phyloP scores from a whole-genome alignment of 2,113 vertebrate genomes.

The Rhinogobius similis region DNA sequence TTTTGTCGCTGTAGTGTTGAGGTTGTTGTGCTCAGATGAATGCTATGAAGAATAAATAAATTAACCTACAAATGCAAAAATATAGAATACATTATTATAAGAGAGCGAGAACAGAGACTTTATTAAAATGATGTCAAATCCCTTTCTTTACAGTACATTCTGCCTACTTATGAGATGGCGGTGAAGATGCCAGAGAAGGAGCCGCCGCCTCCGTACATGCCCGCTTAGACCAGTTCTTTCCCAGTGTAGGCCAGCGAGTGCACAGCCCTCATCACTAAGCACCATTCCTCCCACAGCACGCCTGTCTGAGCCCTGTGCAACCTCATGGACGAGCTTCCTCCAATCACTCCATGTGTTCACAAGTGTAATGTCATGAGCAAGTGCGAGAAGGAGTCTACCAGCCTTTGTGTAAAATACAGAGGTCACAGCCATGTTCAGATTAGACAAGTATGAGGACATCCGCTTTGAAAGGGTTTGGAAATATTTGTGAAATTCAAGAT shows the following conservation, averaged over 20 bases:
- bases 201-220: conserved; percentile 89
- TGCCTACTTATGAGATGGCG: conserved; percentile 98
- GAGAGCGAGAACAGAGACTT: too few species aligned
- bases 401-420: neutral
- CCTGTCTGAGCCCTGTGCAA: conserved; percentile 2
- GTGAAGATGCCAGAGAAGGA: conserved; percentile 96
- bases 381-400: neutral
- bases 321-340: neutral
- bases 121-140: neutral
- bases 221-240: conserved; percentile 69
- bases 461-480: neutral
- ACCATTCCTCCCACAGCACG: conserved; percentile 44
- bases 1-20: too few species aligned
- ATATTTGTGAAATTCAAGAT: neutral
- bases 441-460: neutral
- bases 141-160: conserved; percentile 82
- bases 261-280: conserved; percentile 38
- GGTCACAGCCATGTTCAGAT: neutral
- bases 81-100: too few species aligned
- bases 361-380: neutral
- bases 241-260: conserved; percentile 8
- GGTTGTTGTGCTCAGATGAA: too few species aligned
- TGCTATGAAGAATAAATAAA: too few species aligned
- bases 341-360: neutral
- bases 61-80: too few species aligned